Evolutionary conservation across 2,113 vertebrate genomes (phyloP), one percentile per base, ranked within the genome.

Genomic region (Apistogramma diplotaenia): DNA sequence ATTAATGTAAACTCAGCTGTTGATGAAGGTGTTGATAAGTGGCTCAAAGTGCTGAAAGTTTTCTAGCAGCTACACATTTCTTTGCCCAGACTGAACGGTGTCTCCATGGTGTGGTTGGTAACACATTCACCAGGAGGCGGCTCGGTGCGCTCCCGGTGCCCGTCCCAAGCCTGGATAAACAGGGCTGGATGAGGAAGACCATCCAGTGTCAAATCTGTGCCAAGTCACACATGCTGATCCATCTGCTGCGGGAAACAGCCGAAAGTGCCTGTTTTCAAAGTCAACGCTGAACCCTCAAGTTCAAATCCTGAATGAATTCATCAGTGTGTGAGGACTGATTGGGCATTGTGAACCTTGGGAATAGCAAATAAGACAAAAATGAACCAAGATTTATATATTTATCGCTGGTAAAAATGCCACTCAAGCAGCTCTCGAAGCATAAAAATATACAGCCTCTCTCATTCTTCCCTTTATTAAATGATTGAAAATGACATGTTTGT

Each of bases 291-390:
- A 31, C 25, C 43, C 49, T 70, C 65, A 51, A 51, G 10, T 51
- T 70, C 43, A 70, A n/a, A 46, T n/a, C n/a, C 43, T 51, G 40
- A 70, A 31, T 31, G 29, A 70, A 70, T 70, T 70, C 23, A 51
- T 51, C 18, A 31, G 10, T 51, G 29, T 29, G 8, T 70, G 43
- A 70, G 65, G 43, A 27, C 1, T 70, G 65, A 51, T 16, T 8
- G 43, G 19, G 19, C 29, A 27, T 25, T 31, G 18, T 29, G 51
- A n/a, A 70, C 43, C 65, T 70, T 70, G 40, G 40, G 16, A 70
- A 49, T 49, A 49, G 27, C 40, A 70, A 70, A 12, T 19, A 70
- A 70, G 23, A 70, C 40, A 49, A 46, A 67, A 67, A 18, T 8
- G 6, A 19, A 19, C 15, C 15, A 46, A 6, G 18, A 15, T 18